These are phyloP conservation scores for Botia kubotai DNA, from an alignment of 2,797 vertebrate species.

Conservation along the genomic window DNA sequence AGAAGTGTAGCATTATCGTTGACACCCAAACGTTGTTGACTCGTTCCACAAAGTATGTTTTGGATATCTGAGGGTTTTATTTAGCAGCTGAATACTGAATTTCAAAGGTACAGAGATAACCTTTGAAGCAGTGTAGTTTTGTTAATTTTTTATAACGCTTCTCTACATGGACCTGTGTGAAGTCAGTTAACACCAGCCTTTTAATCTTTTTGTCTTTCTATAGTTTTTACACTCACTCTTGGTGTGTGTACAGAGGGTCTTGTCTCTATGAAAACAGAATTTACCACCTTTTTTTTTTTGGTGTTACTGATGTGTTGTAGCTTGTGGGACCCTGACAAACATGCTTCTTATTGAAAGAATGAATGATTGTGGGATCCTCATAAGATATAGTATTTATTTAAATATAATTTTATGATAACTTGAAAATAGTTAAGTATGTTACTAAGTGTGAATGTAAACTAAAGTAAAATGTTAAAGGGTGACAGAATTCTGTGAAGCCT, in stretches of 20 bases:
- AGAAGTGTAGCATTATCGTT: background rate
- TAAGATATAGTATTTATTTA: background rate
- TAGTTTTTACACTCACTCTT: background rate
- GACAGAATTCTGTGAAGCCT: no score
- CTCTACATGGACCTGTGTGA: background rate
- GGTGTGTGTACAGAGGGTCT: background rate
- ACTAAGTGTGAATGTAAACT: no score
- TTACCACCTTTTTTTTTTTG: background rate
- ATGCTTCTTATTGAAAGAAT: conserved; percentile 6
- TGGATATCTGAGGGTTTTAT: background rate
- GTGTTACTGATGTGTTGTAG: background rate
- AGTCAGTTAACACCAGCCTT: background rate
- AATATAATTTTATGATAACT: background rate
- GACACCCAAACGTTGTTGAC: background rate
- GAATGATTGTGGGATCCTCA: background rate
- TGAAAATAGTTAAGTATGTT: background rate
- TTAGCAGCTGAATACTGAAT: background rate
- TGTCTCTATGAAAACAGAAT: background rate
- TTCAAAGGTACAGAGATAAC: background rate
- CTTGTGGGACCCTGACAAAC: background rate
- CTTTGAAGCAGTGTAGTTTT: conserved; percentile 31
- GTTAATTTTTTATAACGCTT: conserved; percentile 25
- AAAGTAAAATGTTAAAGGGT: no score
- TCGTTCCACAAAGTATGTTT: background rate
- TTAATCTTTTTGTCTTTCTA: background rate